A percentile compares a stretch with the other conserved stretches of the same genome.
Conservation (phyloP, 1,140 invertebrate genomes). For the Lamellibrachia luymesi region DNA sequence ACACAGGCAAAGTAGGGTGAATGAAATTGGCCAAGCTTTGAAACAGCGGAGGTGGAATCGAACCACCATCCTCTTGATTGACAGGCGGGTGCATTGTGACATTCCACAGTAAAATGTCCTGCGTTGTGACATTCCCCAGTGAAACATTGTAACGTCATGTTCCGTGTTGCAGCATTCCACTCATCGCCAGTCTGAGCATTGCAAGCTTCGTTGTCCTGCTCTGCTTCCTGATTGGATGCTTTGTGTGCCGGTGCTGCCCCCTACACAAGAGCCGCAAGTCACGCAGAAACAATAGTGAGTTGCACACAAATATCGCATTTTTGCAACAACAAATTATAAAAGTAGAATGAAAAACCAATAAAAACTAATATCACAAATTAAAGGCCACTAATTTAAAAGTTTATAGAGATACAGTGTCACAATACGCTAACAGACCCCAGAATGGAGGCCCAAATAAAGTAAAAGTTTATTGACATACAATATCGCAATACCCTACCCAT, state of each 20-base stretch:
- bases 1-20: too few species aligned
- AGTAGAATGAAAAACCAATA: too few species aligned
- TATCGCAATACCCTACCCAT: neutral
- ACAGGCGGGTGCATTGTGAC: neutral
- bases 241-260: slow-evolving; percentile 11
- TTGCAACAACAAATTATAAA: too few species aligned
- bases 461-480: neutral
- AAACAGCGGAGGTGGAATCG: too few species aligned
- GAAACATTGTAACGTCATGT: too few species aligned
- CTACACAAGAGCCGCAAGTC: slow-evolving; percentile 4
- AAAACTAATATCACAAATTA: neutral
- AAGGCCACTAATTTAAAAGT: neutral
- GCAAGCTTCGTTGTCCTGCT: neutral
- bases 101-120: neutral
- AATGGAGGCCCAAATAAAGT: neutral
- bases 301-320: too few species aligned
- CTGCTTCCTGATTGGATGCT: neutral
- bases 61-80: too few species aligned
- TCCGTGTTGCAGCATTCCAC: neutral
- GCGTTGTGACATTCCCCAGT: neutral
- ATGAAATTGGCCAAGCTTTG: too few species aligned
- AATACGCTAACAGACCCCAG: neutral
- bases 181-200: neutral
- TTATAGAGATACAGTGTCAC: neutral
- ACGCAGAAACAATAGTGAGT: neutral